phyloP scores from a whole-genome alignment of 2,113 vertebrate species.

The Erythrocercus mccallii region DNA sequence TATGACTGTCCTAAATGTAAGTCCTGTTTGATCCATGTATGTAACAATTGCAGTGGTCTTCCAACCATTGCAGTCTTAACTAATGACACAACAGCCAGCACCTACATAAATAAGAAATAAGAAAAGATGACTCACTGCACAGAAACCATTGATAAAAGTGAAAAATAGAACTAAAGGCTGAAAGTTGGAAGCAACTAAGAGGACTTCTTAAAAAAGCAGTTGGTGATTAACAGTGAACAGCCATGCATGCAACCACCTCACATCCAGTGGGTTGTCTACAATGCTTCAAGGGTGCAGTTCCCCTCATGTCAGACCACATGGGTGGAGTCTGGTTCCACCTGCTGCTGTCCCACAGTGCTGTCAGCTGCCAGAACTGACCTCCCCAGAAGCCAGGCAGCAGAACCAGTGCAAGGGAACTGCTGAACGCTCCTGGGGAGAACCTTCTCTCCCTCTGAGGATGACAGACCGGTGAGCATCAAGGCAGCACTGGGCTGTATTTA shows the following conservation, averaged over 20 bases:
- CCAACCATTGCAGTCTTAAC: neutral
- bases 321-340: neutral
- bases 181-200: neutral
- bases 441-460: neutral
- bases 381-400: neutral
- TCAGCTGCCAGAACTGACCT: neutral
- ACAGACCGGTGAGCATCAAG: neutral
- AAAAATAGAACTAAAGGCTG: neutral
- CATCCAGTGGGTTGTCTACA: neutral
- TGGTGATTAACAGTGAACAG: neutral
- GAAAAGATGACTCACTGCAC: neutral
- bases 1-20: neutral
- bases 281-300: neutral
- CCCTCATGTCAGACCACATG: rapidly evolving
- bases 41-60: neutral
- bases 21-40: neutral
- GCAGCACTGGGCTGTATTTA: neutral
- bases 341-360: neutral
- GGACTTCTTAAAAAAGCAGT: neutral
- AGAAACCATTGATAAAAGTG: neutral
- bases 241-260: rapidly evolving
- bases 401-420: neutral
- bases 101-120: neutral
- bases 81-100: neutral
- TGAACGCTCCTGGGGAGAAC: neutral